Evolutionary conservation across 1,140 invertebrate species (phyloP).

Genomic region (Leptopilina clavipes): DNA sequence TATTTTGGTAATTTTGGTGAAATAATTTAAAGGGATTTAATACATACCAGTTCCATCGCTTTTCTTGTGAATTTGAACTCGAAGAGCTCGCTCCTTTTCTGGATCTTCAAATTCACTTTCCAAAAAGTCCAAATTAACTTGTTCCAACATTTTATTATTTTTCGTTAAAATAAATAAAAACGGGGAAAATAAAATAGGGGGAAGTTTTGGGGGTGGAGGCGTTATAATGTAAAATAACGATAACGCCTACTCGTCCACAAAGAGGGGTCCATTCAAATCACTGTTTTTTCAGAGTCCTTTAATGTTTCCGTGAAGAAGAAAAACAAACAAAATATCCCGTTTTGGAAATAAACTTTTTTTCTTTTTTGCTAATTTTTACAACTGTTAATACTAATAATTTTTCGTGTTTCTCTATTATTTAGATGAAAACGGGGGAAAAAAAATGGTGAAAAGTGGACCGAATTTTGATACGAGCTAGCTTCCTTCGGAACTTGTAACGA

Average conservation of each 20-base stretch:
- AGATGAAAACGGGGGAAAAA: no score
- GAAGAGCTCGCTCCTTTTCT: slow-evolving; percentile 46
- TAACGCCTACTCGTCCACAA: slow-evolving; percentile 48
- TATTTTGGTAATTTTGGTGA: no score
- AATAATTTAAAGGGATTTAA: no score
- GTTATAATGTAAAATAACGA: slow-evolving; percentile 46
- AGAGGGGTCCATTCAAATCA: slow-evolving; percentile 51
- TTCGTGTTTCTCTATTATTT: no score
- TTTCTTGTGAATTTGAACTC: slow-evolving; percentile 44
- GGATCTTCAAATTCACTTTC: slow-evolving; percentile 48
- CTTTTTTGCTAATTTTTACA: no score
- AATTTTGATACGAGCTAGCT: slow-evolving; percentile 33
- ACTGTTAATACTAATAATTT: no score
- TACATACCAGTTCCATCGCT: slow-evolving; percentile 51
- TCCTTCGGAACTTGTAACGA: slow-evolving; percentile 39
- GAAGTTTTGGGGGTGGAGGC: neutral
- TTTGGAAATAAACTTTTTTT: no score
- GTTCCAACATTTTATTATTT: slow-evolving; percentile 50
- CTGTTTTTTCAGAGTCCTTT: slow-evolving; percentile 27
- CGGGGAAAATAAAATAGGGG: no score
- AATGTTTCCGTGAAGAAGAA: neutral
- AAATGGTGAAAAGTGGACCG: neutral
- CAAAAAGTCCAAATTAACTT: slow-evolving; percentile 49
- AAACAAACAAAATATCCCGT: neutral
- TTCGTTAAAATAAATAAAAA: neutral